A percentile compares a stretch with the other conserved stretches of the same genome.
These are phyloP conservation scores for Sturnus vulgaris DNA, from an alignment of 2,113 vertebrate genomes.

Conservation along the genomic window DNA sequence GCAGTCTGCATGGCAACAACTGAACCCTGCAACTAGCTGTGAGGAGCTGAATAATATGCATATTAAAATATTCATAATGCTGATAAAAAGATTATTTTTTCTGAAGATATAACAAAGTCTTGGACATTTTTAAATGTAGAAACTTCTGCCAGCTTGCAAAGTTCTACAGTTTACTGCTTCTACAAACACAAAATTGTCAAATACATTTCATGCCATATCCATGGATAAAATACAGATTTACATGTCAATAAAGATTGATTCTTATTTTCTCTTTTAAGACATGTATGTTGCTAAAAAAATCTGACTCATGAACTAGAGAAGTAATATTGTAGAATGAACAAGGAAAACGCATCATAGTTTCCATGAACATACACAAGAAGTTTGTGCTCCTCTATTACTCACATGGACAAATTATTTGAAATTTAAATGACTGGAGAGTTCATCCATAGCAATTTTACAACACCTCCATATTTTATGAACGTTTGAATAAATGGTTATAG, in stretches of 20 bases:
- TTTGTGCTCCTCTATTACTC: neutral
- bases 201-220: neutral
- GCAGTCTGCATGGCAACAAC: neutral
- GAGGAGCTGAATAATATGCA: neutral
- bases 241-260: neutral
- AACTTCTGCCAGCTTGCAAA: neutral
- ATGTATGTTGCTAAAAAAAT: neutral
- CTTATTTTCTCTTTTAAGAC: neutral
- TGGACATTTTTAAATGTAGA: neutral
- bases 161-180: neutral
- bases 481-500: neutral
- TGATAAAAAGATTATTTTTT: neutral
- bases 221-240: constrained; percentile 12
- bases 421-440: neutral
- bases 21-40: neutral
- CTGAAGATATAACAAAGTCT: neutral
- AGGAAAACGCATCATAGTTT: neutral
- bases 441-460: neutral
- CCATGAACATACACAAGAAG: neutral
- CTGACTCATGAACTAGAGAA: neutral
- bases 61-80: neutral
- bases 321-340: neutral
- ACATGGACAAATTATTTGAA: neutral
- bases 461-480: neutral
- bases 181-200: neutral